Evolutionary conservation across 2,888 invertebrate species (phyloP).

Genomic region (Perizoma affinitatum): DNA sequence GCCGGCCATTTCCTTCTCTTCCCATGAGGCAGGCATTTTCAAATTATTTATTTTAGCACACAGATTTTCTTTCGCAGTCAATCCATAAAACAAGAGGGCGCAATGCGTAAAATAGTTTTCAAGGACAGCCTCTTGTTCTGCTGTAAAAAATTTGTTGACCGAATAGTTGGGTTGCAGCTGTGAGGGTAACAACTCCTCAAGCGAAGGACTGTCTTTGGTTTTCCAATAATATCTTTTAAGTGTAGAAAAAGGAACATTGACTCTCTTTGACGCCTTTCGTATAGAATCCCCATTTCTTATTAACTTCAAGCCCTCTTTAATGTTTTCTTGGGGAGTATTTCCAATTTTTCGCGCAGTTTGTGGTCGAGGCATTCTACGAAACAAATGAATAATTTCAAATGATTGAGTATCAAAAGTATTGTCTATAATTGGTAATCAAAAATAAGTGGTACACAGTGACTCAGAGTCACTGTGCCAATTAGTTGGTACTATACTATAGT

Average conservation of each 20-base stretch:
- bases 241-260: constrained; percentile 11
- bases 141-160: constrained; percentile 28
- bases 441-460: too few species aligned
- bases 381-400: too few species aligned
- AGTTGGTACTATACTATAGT: too few species aligned
- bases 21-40: constrained; percentile 32
- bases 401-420: too few species aligned
- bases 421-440: too few species aligned
- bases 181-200: constrained; percentile 21
- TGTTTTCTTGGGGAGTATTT: constrained; percentile 12
- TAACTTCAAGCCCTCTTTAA: constrained; percentile 10
- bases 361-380: constrained; percentile 8
- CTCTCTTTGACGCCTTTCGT: constrained; percentile 11
- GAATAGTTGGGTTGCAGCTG: constrained; percentile 27
- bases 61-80: constrained; percentile 35
- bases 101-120: constrained; percentile 31
- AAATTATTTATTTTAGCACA: constrained; percentile 32
- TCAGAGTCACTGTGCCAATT: too few species aligned
- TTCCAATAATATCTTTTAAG: constrained; percentile 10
- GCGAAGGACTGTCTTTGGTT: constrained; percentile 14
- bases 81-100: constrained; percentile 32
- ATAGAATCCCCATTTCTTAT: constrained; percentile 9
- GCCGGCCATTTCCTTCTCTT: constrained; percentile 18
- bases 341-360: constrained; percentile 4
- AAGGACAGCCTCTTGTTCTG: constrained; percentile 24